Percentiles rank a stretch among this genome's conserved stretches.
Evolutionary conservation across 2,113 vertebrate species (phyloP).

Genomic region (Brachypodius melanocephalos): DNA sequence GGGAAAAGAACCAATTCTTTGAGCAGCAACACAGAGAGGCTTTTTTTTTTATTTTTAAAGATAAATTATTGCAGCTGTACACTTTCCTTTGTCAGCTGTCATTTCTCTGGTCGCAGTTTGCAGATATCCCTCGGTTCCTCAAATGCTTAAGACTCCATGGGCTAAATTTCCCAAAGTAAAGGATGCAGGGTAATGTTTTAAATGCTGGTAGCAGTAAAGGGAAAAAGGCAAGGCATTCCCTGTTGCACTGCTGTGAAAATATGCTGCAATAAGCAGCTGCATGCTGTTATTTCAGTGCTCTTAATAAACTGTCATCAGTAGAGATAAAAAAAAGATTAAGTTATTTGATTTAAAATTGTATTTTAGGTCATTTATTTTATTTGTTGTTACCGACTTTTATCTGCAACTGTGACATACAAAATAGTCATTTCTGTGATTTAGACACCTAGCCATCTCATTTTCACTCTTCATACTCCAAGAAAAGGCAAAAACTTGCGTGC

Average conservation of each 20-base stretch:
- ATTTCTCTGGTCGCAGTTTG: background rate
- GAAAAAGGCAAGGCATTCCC: background rate
- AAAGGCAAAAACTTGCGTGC: background rate
- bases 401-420: background rate
- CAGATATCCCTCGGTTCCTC: background rate
- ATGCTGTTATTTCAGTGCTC: background rate
- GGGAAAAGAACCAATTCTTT: background rate
- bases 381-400: background rate
- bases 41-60: background rate
- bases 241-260: background rate
- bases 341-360: slow-evolving; percentile 7
- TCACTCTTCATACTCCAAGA: background rate
- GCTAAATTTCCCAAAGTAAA: background rate
- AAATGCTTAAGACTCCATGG: background rate
- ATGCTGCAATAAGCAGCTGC: background rate
- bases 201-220: background rate
- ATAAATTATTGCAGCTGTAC: background rate
- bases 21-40: background rate
- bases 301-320: background rate
- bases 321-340: background rate
- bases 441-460: slow-evolving; percentile 27
- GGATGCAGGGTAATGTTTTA: background rate
- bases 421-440: background rate
- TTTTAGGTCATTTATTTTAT: background rate
- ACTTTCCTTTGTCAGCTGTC: background rate